Conservation (phyloP, 2,797 vertebrate genomes). For the Chromobotia macracanthus region DNA sequence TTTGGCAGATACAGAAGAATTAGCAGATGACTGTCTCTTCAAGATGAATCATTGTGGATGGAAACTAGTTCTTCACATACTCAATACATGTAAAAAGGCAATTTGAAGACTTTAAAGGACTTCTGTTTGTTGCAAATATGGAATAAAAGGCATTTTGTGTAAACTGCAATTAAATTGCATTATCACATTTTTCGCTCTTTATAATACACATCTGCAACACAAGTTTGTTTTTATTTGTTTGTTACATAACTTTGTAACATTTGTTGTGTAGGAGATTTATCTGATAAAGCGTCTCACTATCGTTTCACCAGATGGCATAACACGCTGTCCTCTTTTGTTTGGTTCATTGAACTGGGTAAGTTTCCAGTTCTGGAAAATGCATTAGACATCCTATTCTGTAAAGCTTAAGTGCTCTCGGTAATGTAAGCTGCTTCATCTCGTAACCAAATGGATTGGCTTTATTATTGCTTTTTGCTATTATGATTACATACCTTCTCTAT, state of each 20-base stretch:
- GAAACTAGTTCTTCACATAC: background rate
- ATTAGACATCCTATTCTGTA: conserved; percentile 81
- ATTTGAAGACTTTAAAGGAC: background rate
- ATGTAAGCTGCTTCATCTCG: conserved; percentile 65
- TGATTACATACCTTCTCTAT: conserved; percentile 36
- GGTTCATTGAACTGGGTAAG: conserved; percentile 72
- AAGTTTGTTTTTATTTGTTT: background rate
- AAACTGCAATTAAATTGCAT: background rate
- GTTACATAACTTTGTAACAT: conserved; percentile 42
- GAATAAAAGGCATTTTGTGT: background rate
- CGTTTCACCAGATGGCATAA: conserved; percentile 67
- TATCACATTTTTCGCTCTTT: background rate
- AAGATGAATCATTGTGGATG: background rate
- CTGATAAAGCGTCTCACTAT: conserved; percentile 54
- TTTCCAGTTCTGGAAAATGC: conserved; percentile 79
- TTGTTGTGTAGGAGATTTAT: conserved; percentile 43
- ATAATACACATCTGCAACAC: background rate
- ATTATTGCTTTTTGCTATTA: conserved; percentile 58
- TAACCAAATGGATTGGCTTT: conserved; percentile 66
- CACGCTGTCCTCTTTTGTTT: conserved; percentile 65
- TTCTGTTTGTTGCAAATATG: background rate
- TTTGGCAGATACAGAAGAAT: background rate
- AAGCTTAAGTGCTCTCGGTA: conserved; percentile 71
- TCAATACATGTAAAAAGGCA: background rate
- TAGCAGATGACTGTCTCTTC: background rate